Evolutionary conservation across 1,140 invertebrate genomes (phyloP).

Genomic region (Ganaspis sp.): DNA sequence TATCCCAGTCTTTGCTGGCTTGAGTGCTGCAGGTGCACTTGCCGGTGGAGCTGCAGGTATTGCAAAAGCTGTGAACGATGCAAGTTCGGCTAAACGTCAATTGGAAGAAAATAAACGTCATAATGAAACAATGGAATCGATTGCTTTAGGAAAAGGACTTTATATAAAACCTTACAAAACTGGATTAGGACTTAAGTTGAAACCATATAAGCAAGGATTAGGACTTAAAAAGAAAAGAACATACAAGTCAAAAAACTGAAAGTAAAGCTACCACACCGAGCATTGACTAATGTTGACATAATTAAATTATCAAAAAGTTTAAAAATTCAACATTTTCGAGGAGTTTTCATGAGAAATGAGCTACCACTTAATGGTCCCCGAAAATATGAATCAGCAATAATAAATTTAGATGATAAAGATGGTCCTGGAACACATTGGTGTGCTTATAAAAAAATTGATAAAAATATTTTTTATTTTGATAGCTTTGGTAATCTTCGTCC

Average conservation of each 20-base stretch:
- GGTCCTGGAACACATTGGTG: too few relatives aligned
- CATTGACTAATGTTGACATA: slow-evolving; percentile 52
- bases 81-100: slow-evolving; percentile 54
- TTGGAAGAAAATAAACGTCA: slow-evolving; percentile 54
- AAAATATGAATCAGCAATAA: too few relatives aligned
- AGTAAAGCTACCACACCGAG: slow-evolving; percentile 34
- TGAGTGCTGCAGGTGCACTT: too few relatives aligned
- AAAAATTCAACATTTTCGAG: slow-evolving; percentile 52
- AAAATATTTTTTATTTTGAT: too few relatives aligned
- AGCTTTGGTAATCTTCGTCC: too few relatives aligned
- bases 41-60: too few relatives aligned
- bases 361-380: too few relatives aligned
- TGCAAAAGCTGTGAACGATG: slow-evolving; percentile 49
- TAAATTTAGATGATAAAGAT: too few relatives aligned
- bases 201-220: slow-evolving; percentile 58
- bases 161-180: neutral
- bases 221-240: slow-evolving; percentile 49
- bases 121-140: slow-evolving; percentile 60
- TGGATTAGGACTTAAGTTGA: slow-evolving; percentile 33
- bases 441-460: too few relatives aligned
- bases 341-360: slow-evolving; percentile 35
- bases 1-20: too few relatives aligned
- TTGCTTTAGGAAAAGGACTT: slow-evolving; percentile 59
- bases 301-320: slow-evolving; percentile 40
- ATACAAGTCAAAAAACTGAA: slow-evolving; percentile 21